Evolutionary conservation across 2,797 vertebrate genomes (phyloP).

Genomic region (Lithobates pipiens): DNA sequence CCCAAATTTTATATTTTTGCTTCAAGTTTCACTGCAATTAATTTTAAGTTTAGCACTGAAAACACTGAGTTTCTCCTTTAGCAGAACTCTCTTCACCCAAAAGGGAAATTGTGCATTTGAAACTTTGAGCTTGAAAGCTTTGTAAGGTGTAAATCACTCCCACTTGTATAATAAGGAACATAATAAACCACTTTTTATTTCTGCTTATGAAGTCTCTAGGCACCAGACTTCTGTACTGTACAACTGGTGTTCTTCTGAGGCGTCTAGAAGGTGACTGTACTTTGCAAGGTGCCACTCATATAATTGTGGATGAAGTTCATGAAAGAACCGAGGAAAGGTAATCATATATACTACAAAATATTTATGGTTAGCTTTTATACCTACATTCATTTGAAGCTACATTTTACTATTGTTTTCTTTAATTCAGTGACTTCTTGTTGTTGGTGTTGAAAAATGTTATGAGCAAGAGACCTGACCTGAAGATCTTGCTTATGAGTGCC

Average conservation of each 20-base stretch:
- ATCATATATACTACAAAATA: conserved; percentile 39
- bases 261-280: conserved; percentile 89
- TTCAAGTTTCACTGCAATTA: no score
- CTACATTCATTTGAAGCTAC: background rate
- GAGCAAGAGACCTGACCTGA: conserved; percentile 86
- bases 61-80: no score
- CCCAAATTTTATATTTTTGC: no score
- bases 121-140: no score
- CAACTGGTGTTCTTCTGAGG: conserved; percentile 91
- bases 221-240: conserved; percentile 95
- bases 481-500: conserved; percentile 95
- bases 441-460: conserved; percentile 93
- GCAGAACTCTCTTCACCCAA: no score
- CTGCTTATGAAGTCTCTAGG: conserved; percentile 80
- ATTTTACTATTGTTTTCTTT: conserved; percentile 45
- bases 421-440: conserved; percentile 92
- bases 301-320: conserved; percentile 96
- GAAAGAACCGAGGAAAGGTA: conserved; percentile 98
- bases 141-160: no score
- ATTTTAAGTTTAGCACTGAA: no score
- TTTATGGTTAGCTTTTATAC: background rate
- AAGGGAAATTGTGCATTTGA: no score
- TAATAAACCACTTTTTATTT: background rate
- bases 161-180: no score
- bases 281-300: conserved; percentile 86